Conservation (phyloP, 1,140 invertebrate genomes). For the Camponotus floridanus region DNA sequence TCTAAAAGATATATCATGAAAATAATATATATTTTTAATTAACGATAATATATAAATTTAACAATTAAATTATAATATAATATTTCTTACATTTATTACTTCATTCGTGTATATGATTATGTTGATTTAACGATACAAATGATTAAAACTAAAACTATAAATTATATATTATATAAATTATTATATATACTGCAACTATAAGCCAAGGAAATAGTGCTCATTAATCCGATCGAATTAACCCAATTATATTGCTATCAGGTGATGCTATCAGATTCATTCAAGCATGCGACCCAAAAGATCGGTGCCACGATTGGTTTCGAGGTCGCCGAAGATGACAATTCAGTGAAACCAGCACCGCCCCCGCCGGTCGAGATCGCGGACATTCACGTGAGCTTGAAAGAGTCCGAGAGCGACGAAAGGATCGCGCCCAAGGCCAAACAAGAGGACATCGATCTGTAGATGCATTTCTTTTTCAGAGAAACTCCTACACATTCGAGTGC, state of each 20-base stretch:
- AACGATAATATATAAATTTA: neutral
- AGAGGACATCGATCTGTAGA: constrained; percentile 79
- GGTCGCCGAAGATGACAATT: constrained; percentile 89
- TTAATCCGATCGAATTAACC: constrained; percentile 9
- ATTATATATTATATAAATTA: too few relatives aligned
- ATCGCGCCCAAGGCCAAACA: constrained; percentile 80
- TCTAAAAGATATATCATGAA: neutral
- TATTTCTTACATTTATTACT: neutral
- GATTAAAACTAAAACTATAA: neutral
- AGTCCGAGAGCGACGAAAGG: constrained; percentile 72
- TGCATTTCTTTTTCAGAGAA: constrained; percentile 15
- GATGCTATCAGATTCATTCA: constrained; percentile 93
- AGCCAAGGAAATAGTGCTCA: neutral
- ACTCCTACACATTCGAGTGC: neutral
- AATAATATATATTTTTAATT: neutral
- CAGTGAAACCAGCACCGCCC: constrained; percentile 75
- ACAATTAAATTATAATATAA: neutral
- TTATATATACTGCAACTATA: neutral
- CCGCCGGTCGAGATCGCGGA: constrained; percentile 80
- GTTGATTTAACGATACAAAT: neutral
- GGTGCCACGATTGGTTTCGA: constrained; percentile 94
- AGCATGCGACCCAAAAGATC: constrained; percentile 93
- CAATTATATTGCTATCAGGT: constrained; percentile 83
- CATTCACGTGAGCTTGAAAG: constrained; percentile 74
- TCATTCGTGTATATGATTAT: neutral